Percentiles rank a stretch among this genome's conserved stretches.
These are phyloP conservation scores for Pseudorhiza aurosa DNA, from an alignment of 30 jellyfish, hydroid and myxozoan genomes.

Conservation along the genomic window DNA sequence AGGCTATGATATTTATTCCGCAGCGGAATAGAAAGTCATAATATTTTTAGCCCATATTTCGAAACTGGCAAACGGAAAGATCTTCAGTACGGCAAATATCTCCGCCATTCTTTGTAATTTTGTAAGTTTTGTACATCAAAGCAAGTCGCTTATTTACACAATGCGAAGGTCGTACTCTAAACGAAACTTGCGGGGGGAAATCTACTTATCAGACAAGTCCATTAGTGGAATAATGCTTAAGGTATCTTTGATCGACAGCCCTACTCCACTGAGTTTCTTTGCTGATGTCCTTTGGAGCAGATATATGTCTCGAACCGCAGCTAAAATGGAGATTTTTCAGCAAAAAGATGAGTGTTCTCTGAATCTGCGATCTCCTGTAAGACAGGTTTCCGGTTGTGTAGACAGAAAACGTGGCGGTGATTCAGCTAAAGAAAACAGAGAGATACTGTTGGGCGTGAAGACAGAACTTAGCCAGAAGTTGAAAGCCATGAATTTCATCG, in stretches of 20 bases:
- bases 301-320: neutral
- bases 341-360: neutral
- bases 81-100: too few species aligned
- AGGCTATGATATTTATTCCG: too few species aligned
- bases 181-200: too few species aligned
- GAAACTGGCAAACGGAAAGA: too few species aligned
- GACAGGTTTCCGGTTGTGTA: neutral
- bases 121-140: too few species aligned
- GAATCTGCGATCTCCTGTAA: neutral
- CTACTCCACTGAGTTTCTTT: slow-evolving; percentile 34
- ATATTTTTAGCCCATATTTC: too few species aligned
- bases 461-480: slow-evolving; percentile 21
- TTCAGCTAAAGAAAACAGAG: neutral
- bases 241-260: neutral
- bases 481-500: slow-evolving; percentile 55
- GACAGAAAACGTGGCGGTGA: neutral
- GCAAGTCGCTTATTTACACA: too few species aligned
- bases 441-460: neutral
- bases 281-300: slow-evolving; percentile 39
- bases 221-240: too few species aligned
- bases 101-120: too few species aligned
- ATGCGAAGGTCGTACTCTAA: too few species aligned
- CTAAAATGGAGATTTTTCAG: neutral
- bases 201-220: too few species aligned
- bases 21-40: too few species aligned